phyloP scores from a whole-genome alignment of 2,797 vertebrate genomes.

The Lepidocolaptes lacrymiger region DNA sequence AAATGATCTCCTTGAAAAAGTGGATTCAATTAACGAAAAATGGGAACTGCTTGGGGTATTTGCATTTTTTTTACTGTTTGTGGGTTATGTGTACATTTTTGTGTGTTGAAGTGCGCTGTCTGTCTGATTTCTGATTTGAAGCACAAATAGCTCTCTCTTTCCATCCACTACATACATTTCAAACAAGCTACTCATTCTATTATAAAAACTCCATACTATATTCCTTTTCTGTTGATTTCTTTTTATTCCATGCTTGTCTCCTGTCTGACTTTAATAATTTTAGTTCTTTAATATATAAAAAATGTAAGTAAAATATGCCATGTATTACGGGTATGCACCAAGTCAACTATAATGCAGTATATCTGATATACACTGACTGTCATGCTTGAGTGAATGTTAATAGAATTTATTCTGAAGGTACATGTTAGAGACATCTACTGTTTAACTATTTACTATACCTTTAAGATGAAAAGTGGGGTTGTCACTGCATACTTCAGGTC shows the following conservation, averaged over 20 bases:
- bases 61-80: conserved; percentile 85
- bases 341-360: conserved; percentile 84
- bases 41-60: conserved; percentile 94
- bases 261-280: conserved; percentile 81
- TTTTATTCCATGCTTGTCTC: conserved; percentile 75
- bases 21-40: conserved; percentile 91
- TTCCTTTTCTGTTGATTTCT: conserved; percentile 69
- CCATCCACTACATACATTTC: conserved; percentile 77
- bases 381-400: conserved; percentile 83
- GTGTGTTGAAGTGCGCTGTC: conserved; percentile 79
- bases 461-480: conserved; percentile 77
- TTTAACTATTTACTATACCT: conserved; percentile 82
- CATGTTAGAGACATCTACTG: conserved; percentile 80
- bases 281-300: conserved; percentile 80
- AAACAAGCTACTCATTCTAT: conserved; percentile 78
- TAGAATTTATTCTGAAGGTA: conserved; percentile 84
- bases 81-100: conserved; percentile 80
- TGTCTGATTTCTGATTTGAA: conserved; percentile 83
- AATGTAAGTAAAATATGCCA: conserved; percentile 82
- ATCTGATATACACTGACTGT: conserved; percentile 84
- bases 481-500: conserved; percentile 74
- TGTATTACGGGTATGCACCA: conserved; percentile 80
- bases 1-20: conserved; percentile 84
- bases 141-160: conserved; percentile 81
- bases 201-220: conserved; percentile 67